Evolutionary conservation across 1,140 invertebrate genomes (phyloP).

Genomic region (Drosophila bipectinata): DNA sequence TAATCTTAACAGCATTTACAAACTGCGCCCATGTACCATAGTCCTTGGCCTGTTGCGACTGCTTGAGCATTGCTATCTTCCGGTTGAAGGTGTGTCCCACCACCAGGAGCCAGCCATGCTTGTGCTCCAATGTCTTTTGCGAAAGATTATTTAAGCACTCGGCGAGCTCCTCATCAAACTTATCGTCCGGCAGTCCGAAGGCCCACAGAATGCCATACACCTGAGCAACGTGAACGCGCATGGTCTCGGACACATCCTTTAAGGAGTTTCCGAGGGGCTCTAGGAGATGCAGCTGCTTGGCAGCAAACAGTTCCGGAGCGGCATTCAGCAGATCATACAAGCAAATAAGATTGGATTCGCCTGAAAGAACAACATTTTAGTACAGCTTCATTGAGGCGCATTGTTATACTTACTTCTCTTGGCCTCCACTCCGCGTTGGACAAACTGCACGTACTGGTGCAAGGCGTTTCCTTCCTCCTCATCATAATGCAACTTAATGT

Average conservation of each 20-base stretch:
- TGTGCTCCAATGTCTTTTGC: conserved; percentile 75
- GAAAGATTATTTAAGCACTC: conserved; percentile 63
- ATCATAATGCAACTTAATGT: conserved; percentile 66
- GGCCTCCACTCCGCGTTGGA: conserved; percentile 77
- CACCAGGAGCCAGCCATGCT: conserved; percentile 79
- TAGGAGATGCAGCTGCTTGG: conserved; percentile 68
- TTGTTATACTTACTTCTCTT: conserved; percentile 70
- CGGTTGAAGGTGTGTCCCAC: conserved; percentile 76
- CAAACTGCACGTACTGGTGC: conserved; percentile 79
- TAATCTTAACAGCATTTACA: conserved; percentile 68
- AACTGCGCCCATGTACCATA: conserved; percentile 68
- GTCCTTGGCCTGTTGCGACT: conserved; percentile 42
- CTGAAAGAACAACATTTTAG: conserved; percentile 21
- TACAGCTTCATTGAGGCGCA: background rate
- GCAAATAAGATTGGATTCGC: conserved; percentile 71
- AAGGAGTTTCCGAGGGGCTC: conserved; percentile 72
- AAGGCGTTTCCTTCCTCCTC: conserved; percentile 72
- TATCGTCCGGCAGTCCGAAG: conserved; percentile 61
- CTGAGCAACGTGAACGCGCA: conserved; percentile 75
- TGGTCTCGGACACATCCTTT: conserved; percentile 80
- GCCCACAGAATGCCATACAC: conserved; percentile 78
- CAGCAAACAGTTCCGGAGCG: conserved; percentile 69
- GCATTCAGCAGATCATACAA: conserved; percentile 81
- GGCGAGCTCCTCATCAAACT: conserved; percentile 70
- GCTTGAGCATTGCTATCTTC: conserved; percentile 52